Base-by-base conservation (phyloP, 2,888 invertebrate species). In the Ptycholaimellus sp. region DNA sequence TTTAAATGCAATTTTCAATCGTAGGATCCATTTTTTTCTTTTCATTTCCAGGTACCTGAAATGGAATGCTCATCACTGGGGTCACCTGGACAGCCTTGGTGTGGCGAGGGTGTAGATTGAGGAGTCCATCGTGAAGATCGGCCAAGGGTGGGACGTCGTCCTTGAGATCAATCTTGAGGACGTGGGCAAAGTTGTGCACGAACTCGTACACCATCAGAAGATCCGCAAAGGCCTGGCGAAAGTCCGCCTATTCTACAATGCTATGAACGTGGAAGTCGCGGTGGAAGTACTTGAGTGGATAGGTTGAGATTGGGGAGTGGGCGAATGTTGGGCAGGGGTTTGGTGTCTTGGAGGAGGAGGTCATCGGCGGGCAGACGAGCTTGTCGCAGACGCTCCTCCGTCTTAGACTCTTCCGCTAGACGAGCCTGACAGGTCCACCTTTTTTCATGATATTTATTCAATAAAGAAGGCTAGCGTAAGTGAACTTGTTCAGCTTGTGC, bases 171-270 rank as follows among this genome's bases (percentile, higher is more conserved):
- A 90, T 82, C 37, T 83, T 85, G 2, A 93, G 67, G 1, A 82
- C 81, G 60, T 81, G 80, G 6, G 81, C 82, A 57, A 93, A 93
- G 64, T 85, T 90, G 53, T 85, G 78, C 46, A 90, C 67, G 59
- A 93, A 93, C 65, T 93, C 90, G 55, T 78, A 77, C n/a, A 82
- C 76, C 75, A 90, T 87, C 18, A 93, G 66, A 30, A 78, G 68
- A 60, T 90, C 80, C 1, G 80, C 76, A 66, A 85, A 80, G 1
- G 85, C 83, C 55, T 77, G 73, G 0, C 82, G 83, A 1, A 77
- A 69, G 36, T 93, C 63, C 53, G 72, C 72, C 38, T 80, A 65
- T 2, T 78, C 78, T 0, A 75, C 72, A 47, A 90, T 72, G 46
- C 83, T 68, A 38, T 73, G 71, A 37, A 78, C 64, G 3, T 58